Conservation (phyloP, 2,113 vertebrate species). For the Potamarius usumacintae region DNA sequence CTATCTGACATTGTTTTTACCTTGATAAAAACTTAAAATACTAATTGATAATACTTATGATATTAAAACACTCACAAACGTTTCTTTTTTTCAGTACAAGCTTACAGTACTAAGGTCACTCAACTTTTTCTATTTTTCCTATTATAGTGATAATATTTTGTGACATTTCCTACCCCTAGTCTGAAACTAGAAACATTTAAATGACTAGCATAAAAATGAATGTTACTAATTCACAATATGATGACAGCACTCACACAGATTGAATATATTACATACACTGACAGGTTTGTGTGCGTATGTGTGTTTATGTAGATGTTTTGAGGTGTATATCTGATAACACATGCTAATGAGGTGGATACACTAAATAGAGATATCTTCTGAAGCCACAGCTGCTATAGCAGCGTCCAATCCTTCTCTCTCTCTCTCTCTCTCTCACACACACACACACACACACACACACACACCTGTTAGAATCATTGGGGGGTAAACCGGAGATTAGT, state of each 20-base stretch:
- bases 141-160: neutral
- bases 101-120: neutral
- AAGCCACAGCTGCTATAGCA: conserved; percentile 69
- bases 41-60: neutral
- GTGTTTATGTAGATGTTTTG: conserved; percentile 53
- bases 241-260: neutral
- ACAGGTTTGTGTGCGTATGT: neutral
- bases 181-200: neutral
- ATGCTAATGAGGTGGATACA: conserved; percentile 67
- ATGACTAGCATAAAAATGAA: neutral
- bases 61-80: neutral
- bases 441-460: conserved; percentile 46
- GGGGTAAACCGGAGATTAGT: conserved; percentile 44
- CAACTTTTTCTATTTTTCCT: neutral
- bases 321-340: conserved; percentile 58
- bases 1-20: neutral
- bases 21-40: neutral
- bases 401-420: conserved; percentile 49
- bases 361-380: conserved; percentile 72
- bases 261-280: too few species aligned
- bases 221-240: too few species aligned
- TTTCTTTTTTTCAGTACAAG: neutral
- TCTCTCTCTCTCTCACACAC: conserved; percentile 30
- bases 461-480: conserved; percentile 66
- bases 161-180: too few species aligned